Percentiles rank a stretch among this genome's conserved stretches.
phyloP scores from a whole-genome alignment of 2,888 invertebrate genomes.

The Homarus gammarus region DNA sequence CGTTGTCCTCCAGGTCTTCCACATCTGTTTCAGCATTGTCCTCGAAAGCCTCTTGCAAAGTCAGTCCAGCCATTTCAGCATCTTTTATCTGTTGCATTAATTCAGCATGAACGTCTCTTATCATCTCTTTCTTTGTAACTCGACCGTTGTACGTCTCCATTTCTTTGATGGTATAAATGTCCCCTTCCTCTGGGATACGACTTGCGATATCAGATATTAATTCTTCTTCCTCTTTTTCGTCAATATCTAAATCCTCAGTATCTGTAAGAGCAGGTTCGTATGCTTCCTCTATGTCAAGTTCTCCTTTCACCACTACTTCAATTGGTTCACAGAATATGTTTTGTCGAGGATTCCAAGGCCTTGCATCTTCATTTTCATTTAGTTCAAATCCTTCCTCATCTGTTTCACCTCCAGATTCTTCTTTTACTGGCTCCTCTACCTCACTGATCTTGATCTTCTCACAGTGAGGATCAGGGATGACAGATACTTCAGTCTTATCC shows the following conservation, averaged over 20 bases:
- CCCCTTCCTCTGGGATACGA: slow-evolving; percentile 53
- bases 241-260: slow-evolving; percentile 71
- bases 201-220: slow-evolving; percentile 40
- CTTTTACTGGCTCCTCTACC: slow-evolving; percentile 36
- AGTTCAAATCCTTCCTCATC: slow-evolving; percentile 75
- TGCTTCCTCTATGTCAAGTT: slow-evolving; percentile 55
- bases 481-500: slow-evolving; percentile 43
- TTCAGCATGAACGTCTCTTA: slow-evolving; percentile 45
- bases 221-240: slow-evolving; percentile 66
- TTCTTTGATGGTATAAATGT: slow-evolving; percentile 60
- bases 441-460: slow-evolving; percentile 68
- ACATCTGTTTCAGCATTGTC: slow-evolving; percentile 54
- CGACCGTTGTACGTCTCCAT: slow-evolving; percentile 53
- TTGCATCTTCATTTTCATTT: slow-evolving; percentile 61
- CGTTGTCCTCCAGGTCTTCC: slow-evolving; percentile 61
- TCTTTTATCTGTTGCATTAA: slow-evolving; percentile 43
- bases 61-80: slow-evolving; percentile 49
- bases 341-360: slow-evolving; percentile 49
- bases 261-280: slow-evolving; percentile 56
- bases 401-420: slow-evolving; percentile 63
- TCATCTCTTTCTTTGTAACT: slow-evolving; percentile 58
- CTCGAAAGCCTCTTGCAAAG: slow-evolving; percentile 41
- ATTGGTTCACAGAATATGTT: slow-evolving; percentile 42
- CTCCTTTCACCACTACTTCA: slow-evolving; percentile 20
- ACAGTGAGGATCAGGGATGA: slow-evolving; percentile 59